These are phyloP conservation scores for Phalera bucephala DNA, from an alignment of 2,888 invertebrate species.

Conservation along the genomic window DNA sequence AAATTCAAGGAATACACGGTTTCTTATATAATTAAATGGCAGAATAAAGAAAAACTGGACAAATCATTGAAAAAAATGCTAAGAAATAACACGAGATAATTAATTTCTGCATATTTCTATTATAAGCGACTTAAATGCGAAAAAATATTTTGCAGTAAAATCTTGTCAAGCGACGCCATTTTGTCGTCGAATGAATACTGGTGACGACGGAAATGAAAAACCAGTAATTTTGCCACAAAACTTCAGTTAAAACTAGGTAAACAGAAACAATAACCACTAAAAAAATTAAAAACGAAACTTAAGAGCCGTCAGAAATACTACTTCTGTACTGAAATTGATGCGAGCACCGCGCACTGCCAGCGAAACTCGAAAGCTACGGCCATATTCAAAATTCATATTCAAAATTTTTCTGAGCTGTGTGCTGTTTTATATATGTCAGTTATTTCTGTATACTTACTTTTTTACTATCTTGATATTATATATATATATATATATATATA, in stretches of 20 bases:
- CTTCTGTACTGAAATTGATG: slow-evolving; percentile 67
- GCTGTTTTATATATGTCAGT: no score
- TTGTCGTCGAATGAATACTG: slow-evolving; percentile 81
- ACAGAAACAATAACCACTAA: slow-evolving; percentile 65
- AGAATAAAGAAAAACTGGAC: slow-evolving; percentile 46
- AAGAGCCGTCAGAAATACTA: slow-evolving; percentile 73
- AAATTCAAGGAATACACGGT: slow-evolving; percentile 64
- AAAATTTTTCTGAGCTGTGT: no score
- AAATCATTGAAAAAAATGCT: slow-evolving; percentile 58
- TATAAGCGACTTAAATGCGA: slow-evolving; percentile 58
- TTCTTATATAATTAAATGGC: slow-evolving; percentile 56
- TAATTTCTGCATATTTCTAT: slow-evolving; percentile 55
- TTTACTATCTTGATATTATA: no score
- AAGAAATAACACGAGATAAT: slow-evolving; percentile 52
- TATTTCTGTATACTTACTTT: no score
- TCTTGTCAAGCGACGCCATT: slow-evolving; percentile 83
- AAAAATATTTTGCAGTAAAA: slow-evolving; percentile 77
- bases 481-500: no score
- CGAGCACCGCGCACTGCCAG: slow-evolving; percentile 79
- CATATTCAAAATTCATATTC: no score
- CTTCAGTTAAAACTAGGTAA: slow-evolving; percentile 63
- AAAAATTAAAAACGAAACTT: slow-evolving; percentile 76
- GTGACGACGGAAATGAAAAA: slow-evolving; percentile 78
- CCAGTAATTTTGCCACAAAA: slow-evolving; percentile 62
- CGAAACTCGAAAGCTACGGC: slow-evolving; percentile 79